Evolutionary conservation across 2,888 invertebrate genomes (phyloP), one percentile per base, ranked within the genome.

Genomic region (Brachypalpus laphriformis): DNA sequence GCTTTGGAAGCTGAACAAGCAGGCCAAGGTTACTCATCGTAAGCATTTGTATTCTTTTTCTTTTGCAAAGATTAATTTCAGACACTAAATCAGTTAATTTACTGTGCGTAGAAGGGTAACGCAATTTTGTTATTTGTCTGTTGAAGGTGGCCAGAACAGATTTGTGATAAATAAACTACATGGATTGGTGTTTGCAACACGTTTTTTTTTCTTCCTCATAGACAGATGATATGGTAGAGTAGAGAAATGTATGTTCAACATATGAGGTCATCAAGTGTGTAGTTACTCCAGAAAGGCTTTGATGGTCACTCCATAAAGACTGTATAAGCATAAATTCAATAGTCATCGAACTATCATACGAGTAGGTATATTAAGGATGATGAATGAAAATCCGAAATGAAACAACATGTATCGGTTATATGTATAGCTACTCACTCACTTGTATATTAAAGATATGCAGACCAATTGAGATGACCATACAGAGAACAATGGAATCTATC

Each of bases 11-110:
- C 47, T 37, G 40, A 61, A 28, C 40, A 72, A 61, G 16, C 20
- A 51, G 72, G 61, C 51, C 72, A 72, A 72, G 72, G 72, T 40
- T 54, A 20, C 7, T 9, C 28, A 14, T 11, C 3, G 40, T 28
- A n/a, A 28, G 16, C 40, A 42, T 54, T 25, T 49, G 47, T 25
- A 2, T 22, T 47, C 31, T 37, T 25, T 25, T 25, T 25, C 25
- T 25, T 25, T 45, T 6, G 34, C 11, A 5, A 16, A 40, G 47
- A 57, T 51, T 40, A 4, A 6, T 49, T 57, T 47, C 9, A 9
- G 25, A 4, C 37, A 18, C 28, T 37, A 18, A 51, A 11, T 51
- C 28, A 0, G 14, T n/a, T 18, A 25, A 61, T 34, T 49, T 72
- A 40, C 20, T 18, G 28, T 54, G 11, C 40, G 14, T 40, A 5